A percentile compares a stretch with the other conserved stretches of the same genome.
Evolutionary conservation across 2,113 vertebrate species (phyloP).

Genomic region (Crotalus tigris): DNA sequence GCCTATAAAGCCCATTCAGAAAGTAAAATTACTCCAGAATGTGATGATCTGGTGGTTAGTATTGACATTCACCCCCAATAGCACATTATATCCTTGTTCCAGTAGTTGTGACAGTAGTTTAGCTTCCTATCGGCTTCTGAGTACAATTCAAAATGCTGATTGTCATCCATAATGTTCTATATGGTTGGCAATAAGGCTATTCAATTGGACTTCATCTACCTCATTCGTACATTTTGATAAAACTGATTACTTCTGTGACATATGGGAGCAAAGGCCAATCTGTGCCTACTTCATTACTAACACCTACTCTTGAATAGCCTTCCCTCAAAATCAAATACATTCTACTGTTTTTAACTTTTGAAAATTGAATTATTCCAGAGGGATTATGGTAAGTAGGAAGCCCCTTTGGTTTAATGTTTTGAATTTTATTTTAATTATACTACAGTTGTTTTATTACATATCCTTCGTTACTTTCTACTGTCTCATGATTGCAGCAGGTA

Average conservation of each 20-base stretch:
- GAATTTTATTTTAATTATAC: background rate
- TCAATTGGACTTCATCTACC: background rate
- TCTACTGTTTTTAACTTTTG: background rate
- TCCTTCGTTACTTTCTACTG: background rate
- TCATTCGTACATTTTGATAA: background rate
- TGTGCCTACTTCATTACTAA: background rate
- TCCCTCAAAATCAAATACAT: background rate
- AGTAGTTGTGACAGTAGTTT: background rate
- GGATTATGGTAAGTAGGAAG: background rate
- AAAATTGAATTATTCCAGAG: background rate
- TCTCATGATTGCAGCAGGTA: background rate
- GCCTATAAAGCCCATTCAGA: background rate
- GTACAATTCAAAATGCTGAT: background rate
- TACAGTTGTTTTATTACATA: background rate
- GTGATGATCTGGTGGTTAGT: background rate
- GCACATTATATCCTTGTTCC: background rate
- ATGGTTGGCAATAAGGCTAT: background rate
- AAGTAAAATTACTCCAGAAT: background rate
- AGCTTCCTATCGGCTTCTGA: background rate
- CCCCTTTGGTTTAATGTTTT: background rate
- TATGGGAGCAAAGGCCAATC: too few relatives aligned
- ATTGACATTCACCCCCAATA: background rate
- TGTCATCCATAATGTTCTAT: background rate
- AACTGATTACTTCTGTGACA: too few relatives aligned
- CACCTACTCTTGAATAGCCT: background rate